Base-by-base conservation (phyloP, 2,113 vertebrate genomes). In the Microtus oregoni region DNA sequence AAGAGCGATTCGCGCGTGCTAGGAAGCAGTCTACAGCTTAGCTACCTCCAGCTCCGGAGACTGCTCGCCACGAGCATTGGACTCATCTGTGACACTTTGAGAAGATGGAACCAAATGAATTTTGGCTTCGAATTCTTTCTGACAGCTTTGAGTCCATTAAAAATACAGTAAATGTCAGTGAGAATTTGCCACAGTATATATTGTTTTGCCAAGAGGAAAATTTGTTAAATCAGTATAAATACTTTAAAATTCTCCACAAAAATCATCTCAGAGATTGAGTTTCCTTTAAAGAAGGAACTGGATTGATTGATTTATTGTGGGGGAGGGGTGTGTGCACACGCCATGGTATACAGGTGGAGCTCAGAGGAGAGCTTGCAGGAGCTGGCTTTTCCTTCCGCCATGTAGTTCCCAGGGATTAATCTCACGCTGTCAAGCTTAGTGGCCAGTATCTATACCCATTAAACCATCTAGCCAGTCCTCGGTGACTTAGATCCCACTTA, bases 141-240 rank as follows among this genome's bases (percentile, higher is more conserved):
- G 96, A 97, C 82, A 95, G 96, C 86, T 97, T 95, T 0, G 1
- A 89, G 95, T 95, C 94, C 94, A 97, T 97, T 97, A 95, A 95
- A 95, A 96, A 97, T 86, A 96, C 86, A 87, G 94, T 91, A 92
- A 96, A 95, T 96, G 96, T 89, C 96, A 95, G 61, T 67, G 92
- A 97, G 95, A 92, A 97, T 96, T 96, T 92, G 91, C 95, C 96
- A 97, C 2, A 4, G 94, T 91, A 79, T 91, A 79, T 81, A 20
- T 96, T 94, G 73, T 96, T 97, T 97, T 92, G 96, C 92, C 96
- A 97, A 94, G 86, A 97, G 83, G 68, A 89, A 96, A 92, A 91
- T 95, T 96, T 97, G 96, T 97, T 90, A 97, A 89, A 97, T 97
- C 92, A 96, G 61, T 94, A 91, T 61, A 90, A 77, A 91, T 90